A percentile compares a stretch with the other conserved stretches of the same genome.
These are phyloP conservation scores for Enteromius afrohamiltoni DNA, from an alignment of 2,797 vertebrate genomes.

Conservation along the genomic window DNA sequence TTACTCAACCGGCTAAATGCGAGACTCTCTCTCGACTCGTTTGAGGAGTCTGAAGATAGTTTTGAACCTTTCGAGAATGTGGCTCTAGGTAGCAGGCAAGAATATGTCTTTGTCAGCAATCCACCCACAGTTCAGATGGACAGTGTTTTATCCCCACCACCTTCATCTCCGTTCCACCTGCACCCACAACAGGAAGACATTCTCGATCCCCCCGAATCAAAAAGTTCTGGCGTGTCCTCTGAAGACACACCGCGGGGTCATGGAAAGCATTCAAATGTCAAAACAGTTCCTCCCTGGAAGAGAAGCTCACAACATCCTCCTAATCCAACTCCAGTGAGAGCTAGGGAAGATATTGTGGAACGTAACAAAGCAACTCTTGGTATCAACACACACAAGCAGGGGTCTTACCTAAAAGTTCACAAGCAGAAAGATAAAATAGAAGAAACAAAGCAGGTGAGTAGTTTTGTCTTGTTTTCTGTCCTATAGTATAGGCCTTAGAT, in stretches of 20 bases:
- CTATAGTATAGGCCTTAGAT: neutral
- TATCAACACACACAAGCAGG: constrained; percentile 63
- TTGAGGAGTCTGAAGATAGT: constrained; percentile 45
- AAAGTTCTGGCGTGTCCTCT: constrained; percentile 10
- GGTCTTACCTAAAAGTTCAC: constrained; percentile 81
- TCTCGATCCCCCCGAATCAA: neutral
- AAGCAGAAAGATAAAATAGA: constrained; percentile 65
- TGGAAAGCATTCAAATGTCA: neutral
- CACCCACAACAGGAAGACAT: constrained; percentile 56
- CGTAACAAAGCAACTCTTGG: constrained; percentile 87
- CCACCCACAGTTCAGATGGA: constrained; percentile 28
- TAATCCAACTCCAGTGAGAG: constrained; percentile 57
- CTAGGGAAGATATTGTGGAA: constrained; percentile 79
- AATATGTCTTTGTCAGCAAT: constrained; percentile 52
- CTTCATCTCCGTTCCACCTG: constrained; percentile 61
- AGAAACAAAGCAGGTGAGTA: constrained; percentile 74
- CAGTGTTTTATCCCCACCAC: constrained; percentile 34
- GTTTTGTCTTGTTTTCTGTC: neutral
- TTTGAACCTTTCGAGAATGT: constrained; percentile 14
- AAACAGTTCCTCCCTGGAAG: constrained; percentile 20
- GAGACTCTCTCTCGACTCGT: constrained; percentile 38
- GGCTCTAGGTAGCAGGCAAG: constrained; percentile 45
- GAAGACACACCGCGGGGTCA: neutral
- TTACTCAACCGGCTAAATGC: constrained; percentile 40
- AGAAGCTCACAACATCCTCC: constrained; percentile 32